phyloP scores from a whole-genome alignment of 2,113 vertebrate genomes.

The Equus przewalskii region DNA sequence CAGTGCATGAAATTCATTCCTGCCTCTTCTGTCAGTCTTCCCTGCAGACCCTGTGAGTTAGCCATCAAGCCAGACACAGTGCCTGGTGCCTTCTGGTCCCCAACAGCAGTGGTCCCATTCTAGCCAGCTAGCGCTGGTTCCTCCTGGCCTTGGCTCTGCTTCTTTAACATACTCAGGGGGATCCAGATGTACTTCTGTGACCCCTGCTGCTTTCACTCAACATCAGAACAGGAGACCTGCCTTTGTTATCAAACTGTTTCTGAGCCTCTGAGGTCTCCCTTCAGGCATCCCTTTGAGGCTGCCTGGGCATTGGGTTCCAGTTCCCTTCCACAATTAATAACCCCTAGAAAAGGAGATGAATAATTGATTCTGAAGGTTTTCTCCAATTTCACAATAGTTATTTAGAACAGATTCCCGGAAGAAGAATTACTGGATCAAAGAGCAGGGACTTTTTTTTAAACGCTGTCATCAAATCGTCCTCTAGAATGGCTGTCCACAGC shows the following conservation, averaged over 20 bases:
- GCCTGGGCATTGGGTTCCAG: conserved; percentile 38
- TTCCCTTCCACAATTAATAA: background rate
- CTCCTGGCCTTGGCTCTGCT: background rate
- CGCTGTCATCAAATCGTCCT: background rate
- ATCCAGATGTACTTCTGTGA: background rate
- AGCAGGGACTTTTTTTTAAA: background rate
- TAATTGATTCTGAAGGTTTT: background rate
- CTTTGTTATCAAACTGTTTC: background rate
- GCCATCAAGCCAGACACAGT: background rate
- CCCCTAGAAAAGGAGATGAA: background rate
- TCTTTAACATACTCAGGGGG: background rate
- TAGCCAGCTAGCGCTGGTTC: background rate
- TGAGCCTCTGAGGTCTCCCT: background rate
- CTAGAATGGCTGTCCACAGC: background rate
- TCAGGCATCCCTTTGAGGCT: background rate
- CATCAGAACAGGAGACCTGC: background rate
- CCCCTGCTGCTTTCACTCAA: background rate
- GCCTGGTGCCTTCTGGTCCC: background rate
- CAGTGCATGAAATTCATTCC: background rate
- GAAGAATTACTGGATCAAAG: background rate
- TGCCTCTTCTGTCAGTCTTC: background rate
- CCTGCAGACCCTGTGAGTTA: background rate
- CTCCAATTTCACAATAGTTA: background rate
- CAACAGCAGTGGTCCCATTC: background rate
- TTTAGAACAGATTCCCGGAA: conserved; percentile 38